Evolutionary conservation across 2,113 vertebrate genomes (phyloP), one percentile per base, ranked within the genome.

Genomic region (Mastomys coucha): DNA sequence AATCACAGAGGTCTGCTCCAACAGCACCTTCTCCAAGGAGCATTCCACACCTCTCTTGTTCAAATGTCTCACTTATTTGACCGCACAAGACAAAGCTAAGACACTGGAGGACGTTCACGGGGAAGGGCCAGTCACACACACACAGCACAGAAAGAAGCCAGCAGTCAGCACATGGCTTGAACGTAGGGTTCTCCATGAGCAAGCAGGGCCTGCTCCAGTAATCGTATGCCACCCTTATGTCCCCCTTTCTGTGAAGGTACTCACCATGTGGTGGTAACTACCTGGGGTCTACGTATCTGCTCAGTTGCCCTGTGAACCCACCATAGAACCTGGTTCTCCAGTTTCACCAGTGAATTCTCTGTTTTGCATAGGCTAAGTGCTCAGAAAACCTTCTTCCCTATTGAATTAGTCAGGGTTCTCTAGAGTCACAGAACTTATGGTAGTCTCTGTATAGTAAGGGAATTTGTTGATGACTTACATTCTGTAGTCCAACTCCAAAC

Each of bases 201-300:
- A 45, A 65, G 17, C 7, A 33, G 11, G 58, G 31, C 8, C 22
- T 56, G 42, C 14, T 2, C 49, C 20, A 17, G 19, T 88, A 72
- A 56, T 3, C 12, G 11, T 39, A 13, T 56, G 7, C 28, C 26
- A 8, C 10, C 19, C 31, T 53, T 2, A 9, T 39, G 9, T 69
- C 42, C 19, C 16, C 76, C 45, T 84, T 7, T 10, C 36, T 36
- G 39, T 51, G 73, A 36, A 7, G 17, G 51, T 33, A 36, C 17
- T 76, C 16, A 19, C 12, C 31, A 9, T 0, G 0, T 16, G 22
- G 5, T 3, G 8, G 2, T 20, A 1, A n/a, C 1, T 51, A 26
- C 60, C 67, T 17, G 4, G n/a, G 78, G 28, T 36, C 75, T 75
- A 2, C 13, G 2, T 72, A 2, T 69, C 16, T 58, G 13, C 45